Conservation (phyloP, 1,140 invertebrate genomes). For the Macrobrachium rosenbergii region DNA sequence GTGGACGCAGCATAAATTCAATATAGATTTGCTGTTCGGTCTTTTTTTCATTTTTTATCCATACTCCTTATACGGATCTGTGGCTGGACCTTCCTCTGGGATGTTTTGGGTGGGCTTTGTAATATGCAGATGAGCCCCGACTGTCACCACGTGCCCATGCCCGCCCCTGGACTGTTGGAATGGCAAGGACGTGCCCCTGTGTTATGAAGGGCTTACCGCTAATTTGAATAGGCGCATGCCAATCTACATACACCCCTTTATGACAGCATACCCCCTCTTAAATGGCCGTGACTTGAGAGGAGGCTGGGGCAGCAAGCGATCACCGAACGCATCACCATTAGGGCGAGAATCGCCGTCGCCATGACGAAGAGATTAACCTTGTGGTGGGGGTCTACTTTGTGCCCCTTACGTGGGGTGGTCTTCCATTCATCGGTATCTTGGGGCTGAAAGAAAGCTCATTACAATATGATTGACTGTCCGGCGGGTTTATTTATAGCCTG, state of each 20-base stretch:
- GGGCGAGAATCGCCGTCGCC: no score
- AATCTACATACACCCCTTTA: slow-evolving; percentile 58
- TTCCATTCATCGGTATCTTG: slow-evolving; percentile 35
- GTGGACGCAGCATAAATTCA: no score
- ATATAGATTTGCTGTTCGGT: no score
- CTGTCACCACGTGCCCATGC: slow-evolving; percentile 57
- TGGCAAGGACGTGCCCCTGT: slow-evolving; percentile 26
- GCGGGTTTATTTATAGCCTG: slow-evolving; percentile 47
- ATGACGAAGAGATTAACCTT: no score
- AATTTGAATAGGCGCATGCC: slow-evolving; percentile 62
- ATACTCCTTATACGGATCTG: no score
- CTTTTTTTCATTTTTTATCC: no score
- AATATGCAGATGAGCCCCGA: slow-evolving; percentile 56
- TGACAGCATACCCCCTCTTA: slow-evolving; percentile 48
- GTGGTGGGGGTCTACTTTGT: neutral
- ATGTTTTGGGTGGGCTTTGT: neutral
- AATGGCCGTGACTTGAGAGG: slow-evolving; percentile 51
- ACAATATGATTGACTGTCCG: slow-evolving; percentile 51
- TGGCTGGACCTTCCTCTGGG: no score
- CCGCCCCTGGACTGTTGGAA: slow-evolving; percentile 17
- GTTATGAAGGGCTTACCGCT: slow-evolving; percentile 60
- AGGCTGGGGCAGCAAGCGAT: slow-evolving; percentile 1
- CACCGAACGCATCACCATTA: neutral
- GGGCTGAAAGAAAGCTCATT: slow-evolving; percentile 47
- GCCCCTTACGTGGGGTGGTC: neutral